These are phyloP conservation scores for Copsychus sechellarum DNA, from an alignment of 2,113 vertebrate species.

Conservation along the genomic window DNA sequence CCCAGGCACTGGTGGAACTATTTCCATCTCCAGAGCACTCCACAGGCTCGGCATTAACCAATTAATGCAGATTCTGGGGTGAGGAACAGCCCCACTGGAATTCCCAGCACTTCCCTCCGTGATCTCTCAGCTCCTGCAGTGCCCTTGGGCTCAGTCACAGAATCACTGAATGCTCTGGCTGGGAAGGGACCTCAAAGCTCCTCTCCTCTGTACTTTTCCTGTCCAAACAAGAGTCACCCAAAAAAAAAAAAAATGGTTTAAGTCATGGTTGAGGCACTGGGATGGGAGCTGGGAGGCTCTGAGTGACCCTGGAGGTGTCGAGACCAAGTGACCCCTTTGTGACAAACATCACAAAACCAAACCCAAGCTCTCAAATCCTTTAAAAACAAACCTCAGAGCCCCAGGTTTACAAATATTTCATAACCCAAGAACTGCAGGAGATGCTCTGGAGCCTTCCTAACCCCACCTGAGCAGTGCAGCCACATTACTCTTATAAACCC, in stretches of 20 bases:
- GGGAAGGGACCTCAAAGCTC: neutral
- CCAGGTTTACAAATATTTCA: neutral
- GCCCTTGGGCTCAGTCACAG: neutral
- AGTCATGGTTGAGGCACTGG: fast-evolving
- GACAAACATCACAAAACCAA: neutral
- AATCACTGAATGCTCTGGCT: neutral
- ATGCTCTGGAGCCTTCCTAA: neutral
- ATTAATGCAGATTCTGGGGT: neutral
- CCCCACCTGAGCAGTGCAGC: neutral
- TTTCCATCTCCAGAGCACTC: constrained; percentile 34
- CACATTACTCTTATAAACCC: neutral
- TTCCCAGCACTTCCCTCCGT: neutral
- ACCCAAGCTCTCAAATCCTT: neutral
- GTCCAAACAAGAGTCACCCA: neutral
- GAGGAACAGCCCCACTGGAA: neutral
- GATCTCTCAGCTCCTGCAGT: neutral
- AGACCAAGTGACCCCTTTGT: neutral
- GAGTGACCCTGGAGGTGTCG: neutral
- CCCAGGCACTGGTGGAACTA: neutral
- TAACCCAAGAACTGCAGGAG: neutral
- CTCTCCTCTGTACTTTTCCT: too few relatives aligned
- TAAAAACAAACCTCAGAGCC: neutral
- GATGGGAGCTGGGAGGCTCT: neutral
- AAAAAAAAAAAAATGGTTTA: fast-evolving
- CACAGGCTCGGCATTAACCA: neutral